These are phyloP conservation scores for Channa striata DNA, from an alignment of 2,797 vertebrate species.

Conservation along the genomic window DNA sequence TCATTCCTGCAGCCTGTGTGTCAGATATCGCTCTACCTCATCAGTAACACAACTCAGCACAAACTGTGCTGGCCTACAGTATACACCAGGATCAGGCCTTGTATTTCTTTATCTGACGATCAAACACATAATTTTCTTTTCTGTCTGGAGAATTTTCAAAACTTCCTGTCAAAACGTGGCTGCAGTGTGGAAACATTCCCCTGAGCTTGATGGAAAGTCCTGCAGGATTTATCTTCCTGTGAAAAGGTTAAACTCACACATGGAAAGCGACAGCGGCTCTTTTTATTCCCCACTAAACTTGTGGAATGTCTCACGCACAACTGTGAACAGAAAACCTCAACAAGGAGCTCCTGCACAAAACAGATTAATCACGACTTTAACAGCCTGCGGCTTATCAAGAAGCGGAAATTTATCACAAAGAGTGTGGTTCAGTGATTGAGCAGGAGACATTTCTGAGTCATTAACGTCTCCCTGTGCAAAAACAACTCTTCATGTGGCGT, in stretches of 20 bases:
- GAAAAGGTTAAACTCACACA: conserved; percentile 13
- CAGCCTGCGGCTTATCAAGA: no score
- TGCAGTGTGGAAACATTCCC: neutral
- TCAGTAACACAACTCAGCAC: neutral
- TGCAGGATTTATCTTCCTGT: conserved; percentile 21
- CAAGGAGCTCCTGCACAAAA: no score
- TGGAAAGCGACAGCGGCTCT: neutral
- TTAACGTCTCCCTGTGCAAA: conserved; percentile 8
- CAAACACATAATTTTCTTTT: neutral
- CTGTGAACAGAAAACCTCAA: neutral
- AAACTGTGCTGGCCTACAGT: conserved; percentile 1
- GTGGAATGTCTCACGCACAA: conserved; percentile 26
- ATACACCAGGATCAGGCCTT: neutral
- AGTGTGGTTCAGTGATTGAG: conserved; percentile 15
- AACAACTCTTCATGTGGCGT: conserved; percentile 31
- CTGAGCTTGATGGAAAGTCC: no score
- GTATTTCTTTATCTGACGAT: no score
- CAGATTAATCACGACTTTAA: no score
- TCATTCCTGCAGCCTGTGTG: neutral
- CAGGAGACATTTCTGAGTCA: conserved; percentile 29
- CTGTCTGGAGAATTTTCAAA: neutral
- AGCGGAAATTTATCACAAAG: conserved; percentile 8
- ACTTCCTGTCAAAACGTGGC: neutral
- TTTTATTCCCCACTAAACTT: neutral
- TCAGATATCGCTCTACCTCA: neutral